A percentile compares a stretch with the other conserved stretches of the same genome.
Conservation (phyloP, 2,797 vertebrate species). For the Falco novaeseelandiae region DNA sequence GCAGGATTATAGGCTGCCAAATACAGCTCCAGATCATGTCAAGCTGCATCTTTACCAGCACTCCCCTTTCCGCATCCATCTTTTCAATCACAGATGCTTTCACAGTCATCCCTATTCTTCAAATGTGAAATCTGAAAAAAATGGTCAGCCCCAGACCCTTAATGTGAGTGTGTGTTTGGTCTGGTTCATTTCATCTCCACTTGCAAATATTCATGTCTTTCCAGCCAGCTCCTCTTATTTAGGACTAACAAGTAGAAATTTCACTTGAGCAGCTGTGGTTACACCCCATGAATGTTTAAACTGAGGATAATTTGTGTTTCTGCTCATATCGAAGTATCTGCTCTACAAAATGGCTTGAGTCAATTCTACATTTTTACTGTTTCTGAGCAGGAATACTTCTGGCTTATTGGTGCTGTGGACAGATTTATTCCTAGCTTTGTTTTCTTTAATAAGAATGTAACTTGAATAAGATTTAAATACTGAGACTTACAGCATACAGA, state of each 20-base stretch:
- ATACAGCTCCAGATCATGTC: neutral
- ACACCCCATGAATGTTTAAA: neutral
- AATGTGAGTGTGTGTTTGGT: neutral
- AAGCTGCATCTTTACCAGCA: neutral
- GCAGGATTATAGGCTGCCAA: neutral
- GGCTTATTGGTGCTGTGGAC: neutral
- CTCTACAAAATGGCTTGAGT: neutral
- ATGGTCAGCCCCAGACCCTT: neutral
- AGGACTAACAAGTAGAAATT: neutral
- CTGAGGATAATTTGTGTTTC: neutral
- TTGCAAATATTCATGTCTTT: neutral
- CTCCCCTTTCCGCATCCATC: neutral
- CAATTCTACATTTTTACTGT: neutral
- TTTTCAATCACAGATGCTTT: neutral
- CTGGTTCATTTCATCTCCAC: neutral
- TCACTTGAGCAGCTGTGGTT: neutral
- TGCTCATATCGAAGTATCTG: neutral
- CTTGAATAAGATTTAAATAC: conserved; percentile 1
- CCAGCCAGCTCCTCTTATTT: neutral
- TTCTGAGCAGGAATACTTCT: conserved; percentile 31
- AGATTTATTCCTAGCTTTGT: neutral
- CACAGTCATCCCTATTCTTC: neutral
- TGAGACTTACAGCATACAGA: neutral
- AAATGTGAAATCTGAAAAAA: neutral
- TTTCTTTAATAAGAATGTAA: neutral